Percentiles rank a stretch among this genome's conserved stretches.
phyloP scores from a whole-genome alignment of 1,140 invertebrate genomes.

The Scylla paramamosain region DNA sequence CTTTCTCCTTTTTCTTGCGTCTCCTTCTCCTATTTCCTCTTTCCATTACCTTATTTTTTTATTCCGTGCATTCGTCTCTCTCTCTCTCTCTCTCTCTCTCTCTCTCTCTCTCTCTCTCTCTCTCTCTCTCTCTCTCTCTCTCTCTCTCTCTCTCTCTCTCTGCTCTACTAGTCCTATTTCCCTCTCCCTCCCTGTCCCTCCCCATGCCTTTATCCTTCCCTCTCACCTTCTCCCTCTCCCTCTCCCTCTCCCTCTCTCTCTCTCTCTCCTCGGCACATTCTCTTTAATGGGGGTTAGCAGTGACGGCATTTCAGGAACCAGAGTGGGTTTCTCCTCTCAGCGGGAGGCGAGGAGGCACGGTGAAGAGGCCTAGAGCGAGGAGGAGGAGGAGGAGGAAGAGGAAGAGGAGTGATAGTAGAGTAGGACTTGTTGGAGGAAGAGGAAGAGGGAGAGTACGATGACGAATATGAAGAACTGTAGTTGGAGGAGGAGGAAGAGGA shows the following conservation, averaged over 20 bases:
- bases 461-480: not conserved
- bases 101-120: no score
- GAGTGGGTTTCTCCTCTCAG: conserved; percentile 6
- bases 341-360: not conserved
- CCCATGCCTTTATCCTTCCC: not conserved
- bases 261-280: not conserved
- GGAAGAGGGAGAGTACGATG: not conserved
- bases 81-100: no score
- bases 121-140: not conserved
- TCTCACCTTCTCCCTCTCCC: not conserved
- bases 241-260: not conserved
- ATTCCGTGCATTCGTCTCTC: no score
- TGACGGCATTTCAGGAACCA: not conserved
- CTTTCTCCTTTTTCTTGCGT: no score
- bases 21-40: no score
- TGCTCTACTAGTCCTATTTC: not conserved
- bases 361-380: not conserved
- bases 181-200: not conserved
- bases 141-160: not conserved
- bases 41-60: no score
- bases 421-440: not conserved
- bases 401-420: no score
- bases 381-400: not conserved
- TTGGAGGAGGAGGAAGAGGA: not conserved
- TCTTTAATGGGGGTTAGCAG: conserved; percentile 2